Evolutionary conservation across 2,113 vertebrate species (phyloP).

Genomic region (Anser brachyrhynchus): DNA sequence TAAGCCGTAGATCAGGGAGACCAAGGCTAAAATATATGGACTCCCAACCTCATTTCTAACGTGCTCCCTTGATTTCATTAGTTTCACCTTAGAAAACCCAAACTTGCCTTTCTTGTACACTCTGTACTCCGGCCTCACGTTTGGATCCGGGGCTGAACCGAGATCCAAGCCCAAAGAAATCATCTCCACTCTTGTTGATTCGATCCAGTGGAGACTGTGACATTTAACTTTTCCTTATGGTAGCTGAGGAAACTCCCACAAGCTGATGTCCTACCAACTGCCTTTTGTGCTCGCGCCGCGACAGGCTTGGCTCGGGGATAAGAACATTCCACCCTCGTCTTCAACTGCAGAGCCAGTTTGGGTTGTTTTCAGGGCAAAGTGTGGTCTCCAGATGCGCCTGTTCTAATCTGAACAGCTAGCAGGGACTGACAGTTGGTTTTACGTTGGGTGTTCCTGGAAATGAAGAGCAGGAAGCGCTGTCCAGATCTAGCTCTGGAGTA

Average conservation of each 20-base stretch:
- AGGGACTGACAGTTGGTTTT: slow-evolving; percentile 11
- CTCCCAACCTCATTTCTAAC: not conserved
- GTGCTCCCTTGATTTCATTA: not conserved
- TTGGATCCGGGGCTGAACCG: not conserved
- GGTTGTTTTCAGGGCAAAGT: slow-evolving; percentile 42
- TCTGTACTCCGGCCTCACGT: accelerated
- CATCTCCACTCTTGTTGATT: not conserved
- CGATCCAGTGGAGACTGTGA: slow-evolving; percentile 43
- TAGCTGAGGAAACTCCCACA: slow-evolving; percentile 63
- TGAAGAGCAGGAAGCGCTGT: not conserved
- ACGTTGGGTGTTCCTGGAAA: not conserved
- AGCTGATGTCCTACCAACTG: slow-evolving; percentile 65
- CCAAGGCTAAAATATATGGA: not conserved
- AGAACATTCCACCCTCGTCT: slow-evolving; percentile 57
- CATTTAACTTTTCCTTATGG: slow-evolving; percentile 59
- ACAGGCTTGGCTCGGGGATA: slow-evolving; percentile 32
- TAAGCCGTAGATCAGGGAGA: not conserved
- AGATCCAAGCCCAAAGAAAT: not conserved
- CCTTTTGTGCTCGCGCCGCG: slow-evolving; percentile 25
- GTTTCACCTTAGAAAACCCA: not conserved
- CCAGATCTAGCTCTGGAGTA: not conserved
- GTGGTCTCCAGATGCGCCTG: slow-evolving; percentile 49
- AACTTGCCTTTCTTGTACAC: accelerated
- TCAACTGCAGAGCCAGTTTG: slow-evolving; percentile 46
- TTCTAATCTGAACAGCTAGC: not conserved